A percentile compares a stretch with the other conserved stretches of the same genome.
phyloP scores from a whole-genome alignment of 2,113 vertebrate species.

The Neolamprologus fasciatus region DNA sequence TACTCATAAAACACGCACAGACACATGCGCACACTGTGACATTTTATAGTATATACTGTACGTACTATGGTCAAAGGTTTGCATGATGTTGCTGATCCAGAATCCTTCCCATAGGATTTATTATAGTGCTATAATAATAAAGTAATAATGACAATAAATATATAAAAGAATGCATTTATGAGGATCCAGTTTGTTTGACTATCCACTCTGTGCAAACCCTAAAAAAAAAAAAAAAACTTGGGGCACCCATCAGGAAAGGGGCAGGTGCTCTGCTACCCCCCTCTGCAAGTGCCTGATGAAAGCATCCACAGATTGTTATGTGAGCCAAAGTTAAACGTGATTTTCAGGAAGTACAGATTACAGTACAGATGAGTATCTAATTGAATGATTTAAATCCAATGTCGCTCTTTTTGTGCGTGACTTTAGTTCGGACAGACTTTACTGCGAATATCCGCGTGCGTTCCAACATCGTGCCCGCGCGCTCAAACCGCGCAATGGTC shows the following conservation, averaged over 20 bases:
- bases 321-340: background rate
- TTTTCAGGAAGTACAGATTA: fast-evolving
- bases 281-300: background rate
- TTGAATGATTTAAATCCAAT: background rate
- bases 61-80: fast-evolving
- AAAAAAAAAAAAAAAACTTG: fast-evolving
- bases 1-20: background rate
- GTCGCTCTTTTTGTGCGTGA: background rate
- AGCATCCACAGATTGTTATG: background rate
- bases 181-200: background rate
- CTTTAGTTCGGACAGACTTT: fast-evolving
- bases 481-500: background rate
- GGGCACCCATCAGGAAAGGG: background rate
- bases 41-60: background rate
- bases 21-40: fast-evolving
- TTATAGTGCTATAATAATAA: background rate
- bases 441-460: background rate
- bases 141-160: background rate
- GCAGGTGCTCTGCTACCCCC: background rate
- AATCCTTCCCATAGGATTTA: background rate
- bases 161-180: background rate
- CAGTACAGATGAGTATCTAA: background rate
- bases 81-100: background rate
- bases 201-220: background rate
- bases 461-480: background rate